A percentile compares a stretch with the other conserved stretches of the same genome.
Evolutionary conservation across 1,140 invertebrate genomes (phyloP).

Genomic region (Maconellicoccus hirsutus): DNA sequence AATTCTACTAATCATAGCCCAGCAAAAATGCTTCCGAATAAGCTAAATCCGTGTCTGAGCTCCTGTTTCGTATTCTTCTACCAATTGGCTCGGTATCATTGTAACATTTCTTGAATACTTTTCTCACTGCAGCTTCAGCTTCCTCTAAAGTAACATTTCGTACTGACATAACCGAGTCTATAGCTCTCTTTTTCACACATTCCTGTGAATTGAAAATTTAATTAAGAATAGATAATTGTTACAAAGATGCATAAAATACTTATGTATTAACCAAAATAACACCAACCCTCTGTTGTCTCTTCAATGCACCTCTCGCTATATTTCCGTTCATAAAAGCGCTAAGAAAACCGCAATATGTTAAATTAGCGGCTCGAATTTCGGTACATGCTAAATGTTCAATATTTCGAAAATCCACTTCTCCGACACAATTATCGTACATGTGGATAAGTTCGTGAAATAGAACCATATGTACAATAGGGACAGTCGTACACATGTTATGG

Average conservation of each 20-base stretch:
- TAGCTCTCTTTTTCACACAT: slow-evolving; percentile 82
- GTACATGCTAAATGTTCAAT: slow-evolving; percentile 89
- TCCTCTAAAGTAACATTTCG: slow-evolving; percentile 57
- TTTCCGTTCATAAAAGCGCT: slow-evolving; percentile 65
- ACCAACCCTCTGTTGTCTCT: slow-evolving; percentile 53
- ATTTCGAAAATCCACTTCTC: slow-evolving; percentile 80
- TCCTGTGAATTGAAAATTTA: slow-evolving; percentile 40
- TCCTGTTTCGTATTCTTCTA: slow-evolving; percentile 62
- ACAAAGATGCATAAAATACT: not conserved
- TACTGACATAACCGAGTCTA: slow-evolving; percentile 67
- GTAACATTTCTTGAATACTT: slow-evolving; percentile 87
- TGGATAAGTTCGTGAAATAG: slow-evolving; percentile 89
- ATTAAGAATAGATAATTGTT: not conserved
- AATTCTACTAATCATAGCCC: slow-evolving; percentile 52
- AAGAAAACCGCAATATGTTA: slow-evolving; percentile 80
- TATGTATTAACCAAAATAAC: slow-evolving; percentile 11
- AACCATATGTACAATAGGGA: slow-evolving; percentile 59
- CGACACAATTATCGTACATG: slow-evolving; percentile 89
- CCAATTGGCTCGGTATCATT: slow-evolving; percentile 87
- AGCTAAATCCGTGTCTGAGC: slow-evolving; percentile 59
- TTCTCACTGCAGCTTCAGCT: slow-evolving; percentile 64
- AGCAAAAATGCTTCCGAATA: slow-evolving; percentile 64
- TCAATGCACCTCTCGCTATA: slow-evolving; percentile 59
- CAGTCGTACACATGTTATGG: slow-evolving; percentile 60
- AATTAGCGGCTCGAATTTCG: slow-evolving; percentile 82